Percentiles rank a stretch among this genome's conserved stretches.
These are phyloP conservation scores for Habrosyne pyritoides DNA, from an alignment of 2,888 invertebrate species.

Conservation along the genomic window DNA sequence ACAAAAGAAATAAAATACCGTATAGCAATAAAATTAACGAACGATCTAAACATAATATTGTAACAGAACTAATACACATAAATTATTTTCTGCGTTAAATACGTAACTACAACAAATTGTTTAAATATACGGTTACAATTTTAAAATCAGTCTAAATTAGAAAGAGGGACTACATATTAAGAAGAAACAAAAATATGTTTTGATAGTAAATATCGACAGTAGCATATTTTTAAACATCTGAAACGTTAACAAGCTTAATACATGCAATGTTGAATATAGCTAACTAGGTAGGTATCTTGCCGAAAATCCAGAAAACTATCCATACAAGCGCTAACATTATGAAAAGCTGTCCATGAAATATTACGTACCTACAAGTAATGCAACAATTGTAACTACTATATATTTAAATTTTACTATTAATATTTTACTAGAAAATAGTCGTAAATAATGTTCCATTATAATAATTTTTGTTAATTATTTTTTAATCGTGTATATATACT, in stretches of 20 bases:
- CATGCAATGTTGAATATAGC: slow-evolving; percentile 17
- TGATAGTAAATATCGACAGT: background rate
- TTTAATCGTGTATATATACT: too few species aligned
- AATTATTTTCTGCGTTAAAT: background rate
- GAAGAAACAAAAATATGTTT: background rate
- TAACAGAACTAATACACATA: background rate
- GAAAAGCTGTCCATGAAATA: background rate
- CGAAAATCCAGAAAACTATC: slow-evolving; percentile 43
- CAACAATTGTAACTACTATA: background rate
- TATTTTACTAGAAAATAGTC: background rate
- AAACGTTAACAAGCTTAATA: slow-evolving; percentile 24
- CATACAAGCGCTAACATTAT: slow-evolving; percentile 10
- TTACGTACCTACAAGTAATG: background rate
- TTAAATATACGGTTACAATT: background rate
- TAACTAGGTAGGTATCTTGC: slow-evolving; percentile 14
- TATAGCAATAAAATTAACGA: background rate
- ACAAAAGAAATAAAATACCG: slow-evolving; percentile 28
- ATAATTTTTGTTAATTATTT: background rate
- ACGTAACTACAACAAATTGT: background rate
- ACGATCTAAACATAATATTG: slow-evolving; percentile 12
- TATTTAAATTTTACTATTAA: background rate
- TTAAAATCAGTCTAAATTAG: background rate
- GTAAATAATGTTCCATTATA: too few species aligned
- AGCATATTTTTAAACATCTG: slow-evolving; percentile 12
- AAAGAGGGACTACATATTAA: background rate